phyloP scores from a whole-genome alignment of 1,140 invertebrate genomes.

The Zaprionus camerounensis region DNA sequence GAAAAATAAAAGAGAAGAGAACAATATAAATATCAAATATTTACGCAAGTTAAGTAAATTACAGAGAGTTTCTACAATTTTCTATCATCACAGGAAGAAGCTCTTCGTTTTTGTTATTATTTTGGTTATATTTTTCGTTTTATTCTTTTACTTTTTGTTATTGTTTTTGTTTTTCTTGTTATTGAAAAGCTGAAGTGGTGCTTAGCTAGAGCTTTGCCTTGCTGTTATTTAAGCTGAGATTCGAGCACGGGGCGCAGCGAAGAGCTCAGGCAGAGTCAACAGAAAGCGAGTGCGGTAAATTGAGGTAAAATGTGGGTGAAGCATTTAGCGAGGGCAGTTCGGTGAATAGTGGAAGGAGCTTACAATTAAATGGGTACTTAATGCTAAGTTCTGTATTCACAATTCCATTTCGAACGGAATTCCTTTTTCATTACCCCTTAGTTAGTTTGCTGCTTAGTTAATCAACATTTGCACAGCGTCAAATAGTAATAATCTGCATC shows the following conservation, averaged over 20 bases:
- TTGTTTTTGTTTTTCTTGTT: conserved; percentile 13
- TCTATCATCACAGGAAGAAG: neutral
- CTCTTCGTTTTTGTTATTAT: conserved; percentile 20
- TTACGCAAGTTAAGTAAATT: conserved; percentile 81
- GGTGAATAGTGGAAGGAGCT: neutral
- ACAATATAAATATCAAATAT: conserved; percentile 82
- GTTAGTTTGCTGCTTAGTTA: conserved; percentile 5
- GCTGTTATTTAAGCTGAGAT: conserved; percentile 37
- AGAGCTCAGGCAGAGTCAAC: conserved; percentile 40
- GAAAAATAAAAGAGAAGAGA: conserved; percentile 82
- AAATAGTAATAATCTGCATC: neutral
- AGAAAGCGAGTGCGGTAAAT: conserved; percentile 29
- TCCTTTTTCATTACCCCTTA: neutral
- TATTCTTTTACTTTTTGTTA: neutral
- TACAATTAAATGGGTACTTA: neutral
- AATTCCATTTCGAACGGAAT: neutral
- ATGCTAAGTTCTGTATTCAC: neutral
- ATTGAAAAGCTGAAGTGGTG: conserved; percentile 41
- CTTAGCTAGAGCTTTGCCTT: conserved; percentile 57
- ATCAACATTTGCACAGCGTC: conserved; percentile 15
- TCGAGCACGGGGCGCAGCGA: neutral
- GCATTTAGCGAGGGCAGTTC: conserved; percentile 25
- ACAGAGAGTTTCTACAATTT: conserved; percentile 38
- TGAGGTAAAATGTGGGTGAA: conserved; percentile 15
- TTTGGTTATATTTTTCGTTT: neutral